Evolutionary conservation across 2,888 invertebrate species (phyloP), one percentile per base, ranked within the genome.

Genomic region (Epicampocera succincta): DNA sequence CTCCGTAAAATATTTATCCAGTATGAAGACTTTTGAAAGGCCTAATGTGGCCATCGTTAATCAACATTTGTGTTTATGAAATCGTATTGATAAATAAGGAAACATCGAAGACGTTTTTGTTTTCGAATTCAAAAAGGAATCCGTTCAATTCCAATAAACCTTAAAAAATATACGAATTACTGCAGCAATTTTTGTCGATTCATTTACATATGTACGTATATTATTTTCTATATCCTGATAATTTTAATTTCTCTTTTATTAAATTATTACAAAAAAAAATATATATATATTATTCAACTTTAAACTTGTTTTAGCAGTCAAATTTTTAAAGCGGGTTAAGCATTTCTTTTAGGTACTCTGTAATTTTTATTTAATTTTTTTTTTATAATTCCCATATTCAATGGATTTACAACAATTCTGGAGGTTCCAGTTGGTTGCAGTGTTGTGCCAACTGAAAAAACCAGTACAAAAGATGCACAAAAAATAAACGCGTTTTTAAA

Each of bases 1-100:
- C 93, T 98, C 98, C 86, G 97, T 97, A 93, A 98, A 98, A 92
- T 98, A 98, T 92, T 98, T 98, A 95, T 98, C 98, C 94, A 98
- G 94, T 92, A 98, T 98, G 94, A 97, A 98, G 92, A 97, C 97
- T 93, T 98, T 98, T 91, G 97, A 97, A 89, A 97, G 95, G 93
- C 97, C 97, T 93, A 97, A 94, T 92, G 97, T 97, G 94, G 97
- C 97, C 97, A 97, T 97, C 87, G 88, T 90, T 89, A 86, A 88
- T 87, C 85, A 84, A 89, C 90, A 90, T 90, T 89, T 87, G 90
- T 89, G 86, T 89, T 68, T 84, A 40, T 54, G 74, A 65, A 73
- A 52, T 66, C 52, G 72, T 60, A 60, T 73, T 79, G 72, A 79
- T 72, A 79, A 79, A 79, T 61, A 46, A 25, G 60, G 12, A 73